These are phyloP conservation scores for Malacoctenus gilli DNA, from an alignment of 2,797 vertebrate genomes.

Conservation along the genomic window DNA sequence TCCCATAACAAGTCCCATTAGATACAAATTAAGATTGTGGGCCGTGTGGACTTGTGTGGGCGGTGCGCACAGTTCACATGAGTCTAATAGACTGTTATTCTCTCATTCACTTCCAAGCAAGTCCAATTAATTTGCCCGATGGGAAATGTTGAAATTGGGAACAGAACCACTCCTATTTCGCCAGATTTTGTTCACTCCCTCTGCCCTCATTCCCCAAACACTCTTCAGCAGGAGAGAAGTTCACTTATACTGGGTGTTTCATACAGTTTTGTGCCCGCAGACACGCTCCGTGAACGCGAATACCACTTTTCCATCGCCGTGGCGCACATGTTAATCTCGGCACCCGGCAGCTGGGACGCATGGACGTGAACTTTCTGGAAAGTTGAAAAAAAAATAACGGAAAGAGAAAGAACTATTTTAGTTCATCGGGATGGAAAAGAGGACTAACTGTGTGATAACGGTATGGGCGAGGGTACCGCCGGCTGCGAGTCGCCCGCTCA, in stretches of 20 bases:
- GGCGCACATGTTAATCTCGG: conserved; percentile 47
- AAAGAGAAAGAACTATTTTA: conserved; percentile 52
- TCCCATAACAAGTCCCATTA: conserved; percentile 73
- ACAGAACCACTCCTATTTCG: conserved; percentile 9
- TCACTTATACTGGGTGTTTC: conserved; percentile 29
- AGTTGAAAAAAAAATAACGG: conserved; percentile 21
- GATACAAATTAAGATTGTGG: conserved; percentile 64
- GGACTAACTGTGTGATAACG: conserved; percentile 67
- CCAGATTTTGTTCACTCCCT: conserved; percentile 9
- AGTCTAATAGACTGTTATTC: conserved; percentile 51
- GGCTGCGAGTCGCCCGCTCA: conserved; percentile 39
- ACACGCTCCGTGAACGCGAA: conserved; percentile 48
- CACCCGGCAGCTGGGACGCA: conserved; percentile 47
- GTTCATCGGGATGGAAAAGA: conserved; percentile 74
- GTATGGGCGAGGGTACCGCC: conserved; percentile 28
- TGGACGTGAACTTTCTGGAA: conserved; percentile 59
- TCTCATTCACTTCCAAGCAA: conserved; percentile 60
- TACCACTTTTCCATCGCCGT: conserved; percentile 64
- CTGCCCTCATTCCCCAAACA: conserved; percentile 13
- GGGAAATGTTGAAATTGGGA: conserved; percentile 32
- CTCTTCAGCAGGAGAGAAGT: conserved; percentile 17
- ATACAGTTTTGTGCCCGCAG: conserved; percentile 33
- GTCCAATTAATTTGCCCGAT: conserved; percentile 49
- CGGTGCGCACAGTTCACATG: conserved; percentile 35
- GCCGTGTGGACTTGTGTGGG: conserved; percentile 47